Evolutionary conservation across 2,113 vertebrate species (phyloP).

Genomic region (Nesoenas mayeri): DNA sequence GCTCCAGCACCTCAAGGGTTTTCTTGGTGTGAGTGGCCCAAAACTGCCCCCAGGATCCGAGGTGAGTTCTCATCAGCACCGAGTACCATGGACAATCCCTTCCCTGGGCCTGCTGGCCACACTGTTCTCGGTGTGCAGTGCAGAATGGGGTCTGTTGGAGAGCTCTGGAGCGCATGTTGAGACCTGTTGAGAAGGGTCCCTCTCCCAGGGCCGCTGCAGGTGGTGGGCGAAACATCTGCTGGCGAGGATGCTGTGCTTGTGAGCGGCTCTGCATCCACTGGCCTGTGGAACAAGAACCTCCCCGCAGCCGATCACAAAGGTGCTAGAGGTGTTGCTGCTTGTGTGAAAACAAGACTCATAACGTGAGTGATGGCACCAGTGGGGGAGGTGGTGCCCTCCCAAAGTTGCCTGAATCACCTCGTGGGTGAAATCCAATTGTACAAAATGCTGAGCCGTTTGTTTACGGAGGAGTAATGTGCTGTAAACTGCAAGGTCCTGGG

Average conservation of each 20-base stretch:
- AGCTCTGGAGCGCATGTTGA: background rate
- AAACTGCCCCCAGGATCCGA: too few species aligned
- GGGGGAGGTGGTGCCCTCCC: background rate
- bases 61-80: too few species aligned
- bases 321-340: background rate
- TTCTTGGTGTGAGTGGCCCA: too few species aligned
- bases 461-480: background rate
- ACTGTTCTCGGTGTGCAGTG: background rate
- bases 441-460: background rate
- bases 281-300: background rate
- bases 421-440: background rate
- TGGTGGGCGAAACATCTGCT: background rate
- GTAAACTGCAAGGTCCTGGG: background rate
- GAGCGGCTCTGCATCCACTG: background rate
- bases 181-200: background rate
- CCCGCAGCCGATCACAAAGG: rapidly evolving
- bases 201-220: background rate
- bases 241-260: background rate
- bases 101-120: too few species aligned
- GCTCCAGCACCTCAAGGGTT: too few species aligned
- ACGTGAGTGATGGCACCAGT: rapidly evolving
- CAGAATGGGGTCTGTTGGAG: background rate
- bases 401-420: background rate
- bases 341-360: background rate
- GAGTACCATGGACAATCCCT: too few species aligned